Conservation (phyloP, 2,797 vertebrate genomes). For the Falco rusticolus region DNA sequence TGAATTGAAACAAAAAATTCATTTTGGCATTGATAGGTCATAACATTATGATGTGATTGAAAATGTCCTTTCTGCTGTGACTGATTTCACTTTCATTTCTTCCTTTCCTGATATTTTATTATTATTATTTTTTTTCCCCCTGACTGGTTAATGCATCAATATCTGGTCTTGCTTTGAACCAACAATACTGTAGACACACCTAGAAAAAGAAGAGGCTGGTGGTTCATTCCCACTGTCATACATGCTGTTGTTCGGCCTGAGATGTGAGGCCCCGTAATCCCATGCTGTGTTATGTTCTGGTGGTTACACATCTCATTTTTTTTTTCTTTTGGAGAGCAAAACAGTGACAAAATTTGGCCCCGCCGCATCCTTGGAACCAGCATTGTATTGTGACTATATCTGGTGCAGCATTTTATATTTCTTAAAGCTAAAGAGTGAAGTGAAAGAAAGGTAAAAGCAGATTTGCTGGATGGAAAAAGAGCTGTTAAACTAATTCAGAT, state of each 20-base stretch:
- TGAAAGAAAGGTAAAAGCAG: not conserved
- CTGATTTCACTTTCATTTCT: conserved; percentile 1
- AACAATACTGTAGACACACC: not conserved
- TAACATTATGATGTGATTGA: conserved; percentile 45
- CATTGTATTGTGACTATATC: not conserved
- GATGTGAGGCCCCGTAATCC: not conserved
- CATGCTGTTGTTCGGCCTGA: not conserved
- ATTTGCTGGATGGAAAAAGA: not conserved
- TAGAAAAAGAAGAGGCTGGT: not conserved
- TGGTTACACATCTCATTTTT: not conserved
- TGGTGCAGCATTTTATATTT: not conserved
- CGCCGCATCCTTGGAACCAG: not conserved
- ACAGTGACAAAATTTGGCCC: not conserved
- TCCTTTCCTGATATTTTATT: not conserved
- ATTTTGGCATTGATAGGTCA: conserved; percentile 20
- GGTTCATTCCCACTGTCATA: not conserved
- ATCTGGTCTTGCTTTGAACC: not conserved
- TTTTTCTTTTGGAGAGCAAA: not conserved
- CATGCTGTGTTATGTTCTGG: not conserved
- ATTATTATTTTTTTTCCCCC: not conserved
- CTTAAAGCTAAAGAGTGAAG: not conserved
- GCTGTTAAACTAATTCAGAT: not conserved
- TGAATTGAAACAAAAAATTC: conserved; percentile 30
- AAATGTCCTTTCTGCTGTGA: conserved; percentile 28
- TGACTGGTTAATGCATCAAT: not conserved